phyloP scores from a whole-genome alignment of 2,113 vertebrate genomes.

The Oncorhynchus tshawytscha region DNA sequence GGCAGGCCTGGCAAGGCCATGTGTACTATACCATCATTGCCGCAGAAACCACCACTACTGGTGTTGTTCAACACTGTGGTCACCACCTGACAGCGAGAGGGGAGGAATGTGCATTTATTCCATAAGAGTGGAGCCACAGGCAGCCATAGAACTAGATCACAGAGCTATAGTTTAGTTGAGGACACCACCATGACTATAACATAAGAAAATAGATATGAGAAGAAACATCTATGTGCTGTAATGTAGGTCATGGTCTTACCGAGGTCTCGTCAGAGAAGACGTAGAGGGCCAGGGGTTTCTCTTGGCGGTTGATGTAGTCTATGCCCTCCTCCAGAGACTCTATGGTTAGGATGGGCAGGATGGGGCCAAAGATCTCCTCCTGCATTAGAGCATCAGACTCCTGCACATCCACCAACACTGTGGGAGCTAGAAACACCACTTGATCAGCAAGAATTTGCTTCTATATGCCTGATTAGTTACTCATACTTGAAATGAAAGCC shows the following conservation, averaged over 20 bases:
- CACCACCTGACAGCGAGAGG: slow-evolving; percentile 57
- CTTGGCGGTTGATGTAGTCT: slow-evolving; percentile 65
- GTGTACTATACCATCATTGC: slow-evolving; percentile 85
- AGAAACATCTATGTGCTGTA: not conserved
- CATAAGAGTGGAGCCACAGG: no score
- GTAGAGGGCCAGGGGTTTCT: slow-evolving; percentile 80
- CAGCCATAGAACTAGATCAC: no score
- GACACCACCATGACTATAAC: not conserved
- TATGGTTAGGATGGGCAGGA: slow-evolving; percentile 78
- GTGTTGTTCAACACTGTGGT: slow-evolving; percentile 77
- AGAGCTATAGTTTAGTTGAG: not conserved
- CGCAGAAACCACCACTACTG: slow-evolving; percentile 87
- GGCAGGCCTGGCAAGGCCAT: slow-evolving; percentile 75
- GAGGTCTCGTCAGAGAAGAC: slow-evolving; percentile 75
- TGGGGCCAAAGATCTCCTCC: slow-evolving; percentile 83
- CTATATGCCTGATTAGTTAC: no score
- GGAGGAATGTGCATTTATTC: not conserved
- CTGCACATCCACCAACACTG: slow-evolving; percentile 76
- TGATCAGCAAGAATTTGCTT: not conserved
- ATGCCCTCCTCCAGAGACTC: slow-evolving; percentile 74
- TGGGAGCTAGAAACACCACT: slow-evolving; percentile 72
- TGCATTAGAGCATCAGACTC: slow-evolving; percentile 77
- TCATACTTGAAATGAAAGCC: no score
- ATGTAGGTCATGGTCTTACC: slow-evolving; percentile 55
- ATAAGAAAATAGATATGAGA: not conserved